Base-by-base conservation (phyloP, 2,888 invertebrate species). In the Metacarcinus magister region DNA sequence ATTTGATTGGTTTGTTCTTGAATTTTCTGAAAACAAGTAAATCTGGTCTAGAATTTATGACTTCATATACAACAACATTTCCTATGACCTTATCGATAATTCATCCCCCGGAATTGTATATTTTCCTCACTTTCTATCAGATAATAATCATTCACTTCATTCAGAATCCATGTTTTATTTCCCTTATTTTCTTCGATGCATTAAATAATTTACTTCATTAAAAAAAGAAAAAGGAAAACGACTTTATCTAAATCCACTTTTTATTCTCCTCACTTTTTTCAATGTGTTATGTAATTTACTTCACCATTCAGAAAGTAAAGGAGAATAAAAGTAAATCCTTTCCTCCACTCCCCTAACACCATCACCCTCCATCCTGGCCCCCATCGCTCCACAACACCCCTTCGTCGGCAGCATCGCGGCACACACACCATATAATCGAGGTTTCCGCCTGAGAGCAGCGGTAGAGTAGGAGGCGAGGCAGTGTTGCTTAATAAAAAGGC, bases 391-490 rank as follows among this genome's bases (percentile, higher is more conserved):
- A 75, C 28, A 75, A 28, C 75, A 75, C 23, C 67, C 23, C n/a
- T 54, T 54, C 54, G 16, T 8, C 54, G 54, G 54, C 13, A 54
- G 16, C 54, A 54, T 54, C 54, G 54, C 54, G 16, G n/a, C 75
- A 75, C 75, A 75, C n/a, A 75, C 75, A 28, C 75, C 75, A 75
- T 10, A 75, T 75, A 23, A 75, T 75, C 75, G 75, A 75, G 28
- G 28, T 75, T 75, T 75, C 75, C 75, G 75, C 75, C 75, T 75
- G 75, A 75, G 75, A 75, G 23, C 28, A 75, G 4, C 28, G 28
- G 75, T 75, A 75, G 75, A 75, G 75, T 28, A n/a, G n/a, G n/a
- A 75, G 75, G n/a, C 75, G 67, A 5, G 75, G 10, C 28, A 75
- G 28, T 28, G 23, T 28, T 75, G 75, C 28, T 48, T 28, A 48